A percentile compares a stretch with the other conserved stretches of the same genome.
Conservation (phyloP, 2,888 invertebrate genomes). For the Agrochola litura region DNA sequence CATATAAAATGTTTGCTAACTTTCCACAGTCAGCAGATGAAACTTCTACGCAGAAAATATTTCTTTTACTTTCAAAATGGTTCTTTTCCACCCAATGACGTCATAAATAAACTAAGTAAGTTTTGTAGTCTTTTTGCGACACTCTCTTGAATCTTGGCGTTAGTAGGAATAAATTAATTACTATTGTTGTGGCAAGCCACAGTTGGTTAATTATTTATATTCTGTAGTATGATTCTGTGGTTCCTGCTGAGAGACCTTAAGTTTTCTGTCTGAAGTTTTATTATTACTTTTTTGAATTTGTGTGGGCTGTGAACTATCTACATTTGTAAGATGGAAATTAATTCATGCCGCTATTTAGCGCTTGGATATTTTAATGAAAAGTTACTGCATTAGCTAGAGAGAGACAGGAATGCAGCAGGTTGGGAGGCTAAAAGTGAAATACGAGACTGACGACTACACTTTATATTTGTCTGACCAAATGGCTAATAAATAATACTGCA, state of each 20-base stretch:
- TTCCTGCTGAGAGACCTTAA: constrained; percentile 2
- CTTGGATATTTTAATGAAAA: not conserved
- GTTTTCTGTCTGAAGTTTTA: constrained; percentile 2
- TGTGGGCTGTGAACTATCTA: too few relatives aligned
- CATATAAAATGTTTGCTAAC: constrained; percentile 26
- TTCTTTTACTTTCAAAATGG: constrained; percentile 22
- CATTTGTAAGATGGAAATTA: not conserved
- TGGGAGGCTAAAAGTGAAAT: not conserved
- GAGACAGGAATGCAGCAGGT: not conserved
- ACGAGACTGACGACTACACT: not conserved
- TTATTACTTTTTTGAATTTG: not conserved
- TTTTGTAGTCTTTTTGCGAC: constrained; percentile 2
- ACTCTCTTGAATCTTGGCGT: not conserved
- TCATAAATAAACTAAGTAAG: constrained; percentile 5
- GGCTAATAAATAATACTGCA: not conserved
- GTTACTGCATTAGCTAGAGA: not conserved
- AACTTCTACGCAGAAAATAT: constrained; percentile 8
- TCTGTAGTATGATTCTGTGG: constrained; percentile 8
- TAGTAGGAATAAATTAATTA: not conserved
- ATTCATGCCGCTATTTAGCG: not conserved
- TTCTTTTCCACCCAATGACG: not conserved
- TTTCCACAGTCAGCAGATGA: constrained; percentile 21
- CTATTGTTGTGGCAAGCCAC: not conserved
- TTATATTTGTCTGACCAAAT: not conserved
- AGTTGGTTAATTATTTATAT: constrained; percentile 16